A percentile compares a stretch with the other conserved stretches of the same genome.
Evolutionary conservation across 2,888 invertebrate species (phyloP).

Genomic region (Ophion ellenae): DNA sequence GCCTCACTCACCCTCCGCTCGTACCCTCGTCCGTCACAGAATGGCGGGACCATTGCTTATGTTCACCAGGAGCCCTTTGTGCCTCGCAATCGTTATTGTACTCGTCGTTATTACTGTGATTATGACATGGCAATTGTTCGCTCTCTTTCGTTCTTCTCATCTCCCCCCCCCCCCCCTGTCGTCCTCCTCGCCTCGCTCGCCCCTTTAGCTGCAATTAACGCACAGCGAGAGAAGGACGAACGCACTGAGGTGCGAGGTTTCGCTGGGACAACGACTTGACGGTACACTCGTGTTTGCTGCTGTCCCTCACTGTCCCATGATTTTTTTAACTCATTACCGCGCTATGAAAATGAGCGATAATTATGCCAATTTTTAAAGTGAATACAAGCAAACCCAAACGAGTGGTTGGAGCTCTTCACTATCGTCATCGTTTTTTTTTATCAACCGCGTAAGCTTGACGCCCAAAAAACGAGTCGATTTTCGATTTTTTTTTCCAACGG

Average conservation of each 20-base stretch:
- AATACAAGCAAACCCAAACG: too few species aligned
- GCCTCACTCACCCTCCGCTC: neutral
- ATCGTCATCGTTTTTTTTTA: too few species aligned
- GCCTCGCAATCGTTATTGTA: conserved; percentile 62
- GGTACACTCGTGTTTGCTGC: neutral
- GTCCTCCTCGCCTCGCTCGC: neutral
- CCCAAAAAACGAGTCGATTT: too few species aligned
- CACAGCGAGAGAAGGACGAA: conserved; percentile 38
- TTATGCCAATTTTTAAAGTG: too few species aligned
- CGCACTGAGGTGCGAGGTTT: conserved; percentile 45
- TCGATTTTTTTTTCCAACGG: too few species aligned
- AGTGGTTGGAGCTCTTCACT: too few species aligned
- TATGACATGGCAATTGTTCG: conserved; percentile 57
- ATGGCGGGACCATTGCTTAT: conserved; percentile 55
- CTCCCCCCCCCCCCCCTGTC: neutral
- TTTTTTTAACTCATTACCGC: neutral
- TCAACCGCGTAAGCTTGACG: too few species aligned
- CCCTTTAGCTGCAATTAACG: conserved; percentile 61
- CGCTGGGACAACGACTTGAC: conserved; percentile 43
- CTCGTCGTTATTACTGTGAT: conserved; percentile 62
- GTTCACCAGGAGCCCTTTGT: conserved; percentile 58
- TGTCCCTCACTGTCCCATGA: neutral
- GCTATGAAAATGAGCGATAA: neutral
- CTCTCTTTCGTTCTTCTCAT: conserved; percentile 25
- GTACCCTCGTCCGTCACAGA: conserved; percentile 34